Evolutionary conservation across 2,888 invertebrate genomes (phyloP).

Genomic region (Schizotus pectinicornis): DNA sequence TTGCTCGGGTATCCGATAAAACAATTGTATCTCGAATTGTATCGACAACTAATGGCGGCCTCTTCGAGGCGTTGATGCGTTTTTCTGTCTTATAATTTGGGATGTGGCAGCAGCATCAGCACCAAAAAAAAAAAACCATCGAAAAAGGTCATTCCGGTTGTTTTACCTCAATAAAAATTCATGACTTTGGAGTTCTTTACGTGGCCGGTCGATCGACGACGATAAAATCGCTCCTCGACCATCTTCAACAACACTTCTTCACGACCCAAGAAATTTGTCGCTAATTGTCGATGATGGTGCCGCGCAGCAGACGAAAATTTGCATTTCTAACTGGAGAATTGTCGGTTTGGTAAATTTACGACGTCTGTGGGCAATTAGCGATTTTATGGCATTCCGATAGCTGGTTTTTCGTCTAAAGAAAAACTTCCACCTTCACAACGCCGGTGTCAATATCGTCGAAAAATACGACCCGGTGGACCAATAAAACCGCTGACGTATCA

Average conservation of each 20-base stretch:
- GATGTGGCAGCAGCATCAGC: slow-evolving; percentile 10
- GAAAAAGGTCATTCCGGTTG: slow-evolving; percentile 27
- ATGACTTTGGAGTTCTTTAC: slow-evolving; percentile 37
- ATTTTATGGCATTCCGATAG: slow-evolving; percentile 1
- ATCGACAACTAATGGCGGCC: slow-evolving; percentile 49
- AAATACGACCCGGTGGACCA: slow-evolving; percentile 9
- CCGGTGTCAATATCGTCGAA: slow-evolving; percentile 15
- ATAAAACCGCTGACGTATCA: slow-evolving; percentile 20
- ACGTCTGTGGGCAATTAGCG: too few species aligned
- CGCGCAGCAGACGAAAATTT: too few species aligned
- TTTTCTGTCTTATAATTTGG: slow-evolving; percentile 37
- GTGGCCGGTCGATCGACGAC: neutral
- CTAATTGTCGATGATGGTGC: too few species aligned
- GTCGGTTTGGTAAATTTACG: too few species aligned
- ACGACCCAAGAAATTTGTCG: too few species aligned
- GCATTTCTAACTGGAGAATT: too few species aligned
- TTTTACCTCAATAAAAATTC: slow-evolving; percentile 41
- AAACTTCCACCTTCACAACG: neutral
- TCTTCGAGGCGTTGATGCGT: slow-evolving; percentile 38
- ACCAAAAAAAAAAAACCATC: slow-evolving; percentile 14
- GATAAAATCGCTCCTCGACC: too few species aligned
- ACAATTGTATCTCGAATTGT: slow-evolving; percentile 52
- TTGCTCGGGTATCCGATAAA: slow-evolving; percentile 49
- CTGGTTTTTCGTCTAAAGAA: neutral
- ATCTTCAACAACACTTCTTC: too few species aligned